Percentiles rank a stretch among this genome's conserved stretches.
These are phyloP conservation scores for Oppia nitens DNA, from an alignment of 1,140 invertebrate genomes.

Conservation along the genomic window DNA sequence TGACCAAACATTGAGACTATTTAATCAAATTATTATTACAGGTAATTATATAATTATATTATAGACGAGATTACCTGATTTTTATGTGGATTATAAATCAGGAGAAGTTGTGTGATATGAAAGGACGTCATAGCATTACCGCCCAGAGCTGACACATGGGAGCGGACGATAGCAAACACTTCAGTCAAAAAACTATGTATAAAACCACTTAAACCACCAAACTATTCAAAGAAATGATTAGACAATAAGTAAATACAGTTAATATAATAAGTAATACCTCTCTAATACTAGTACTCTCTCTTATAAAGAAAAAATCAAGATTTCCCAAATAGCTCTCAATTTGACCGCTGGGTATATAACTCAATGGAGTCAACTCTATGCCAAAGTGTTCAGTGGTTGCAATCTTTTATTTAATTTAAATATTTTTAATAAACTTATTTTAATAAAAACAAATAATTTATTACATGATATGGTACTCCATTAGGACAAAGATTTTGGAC, in stretches of 20 bases:
- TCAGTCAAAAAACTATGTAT: constrained; percentile 83
- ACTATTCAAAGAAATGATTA: constrained; percentile 15
- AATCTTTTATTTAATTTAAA: constrained; percentile 29
- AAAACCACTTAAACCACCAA: constrained; percentile 74
- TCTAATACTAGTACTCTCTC: constrained; percentile 76
- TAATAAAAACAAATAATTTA: not conserved
- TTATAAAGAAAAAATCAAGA: constrained; percentile 84
- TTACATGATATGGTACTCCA: not conserved
- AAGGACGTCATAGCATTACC: constrained; percentile 86
- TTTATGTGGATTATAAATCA: constrained; percentile 82
- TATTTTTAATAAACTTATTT: constrained; percentile 5
- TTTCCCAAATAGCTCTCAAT: constrained; percentile 76
- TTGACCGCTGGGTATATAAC: constrained; percentile 56
- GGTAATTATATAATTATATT: not conserved
- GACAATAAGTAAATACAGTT: no score
- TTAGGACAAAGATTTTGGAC: not conserved
- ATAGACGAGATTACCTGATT: constrained; percentile 77
- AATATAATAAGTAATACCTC: constrained; percentile 40
- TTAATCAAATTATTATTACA: not conserved
- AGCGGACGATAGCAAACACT: constrained; percentile 70
- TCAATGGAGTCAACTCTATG: constrained; percentile 67
- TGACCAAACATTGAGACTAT: constrained; percentile 78
- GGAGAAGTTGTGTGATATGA: constrained; percentile 73
- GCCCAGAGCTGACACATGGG: constrained; percentile 78
- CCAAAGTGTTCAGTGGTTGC: constrained; percentile 47